A percentile compares a stretch with the other conserved stretches of the same genome.
phyloP scores from a whole-genome alignment of 2,888 invertebrate genomes.

The Drosophila nr. fundita region DNA sequence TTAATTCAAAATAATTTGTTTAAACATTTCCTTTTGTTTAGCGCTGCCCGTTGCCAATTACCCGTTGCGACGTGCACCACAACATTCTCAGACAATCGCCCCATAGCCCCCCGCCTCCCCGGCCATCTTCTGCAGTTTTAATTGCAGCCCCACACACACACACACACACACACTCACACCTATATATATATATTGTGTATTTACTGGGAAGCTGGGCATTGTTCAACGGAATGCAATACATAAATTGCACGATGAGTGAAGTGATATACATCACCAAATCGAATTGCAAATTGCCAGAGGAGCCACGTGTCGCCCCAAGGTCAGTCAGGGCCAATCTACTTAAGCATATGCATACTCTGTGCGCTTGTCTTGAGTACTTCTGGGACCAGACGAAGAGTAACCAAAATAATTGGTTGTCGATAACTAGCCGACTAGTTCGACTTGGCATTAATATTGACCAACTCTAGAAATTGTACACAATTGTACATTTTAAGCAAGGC shows the following conservation, averaged over 20 bases:
- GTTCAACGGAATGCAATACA: slow-evolving; percentile 48
- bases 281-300: slow-evolving; percentile 60
- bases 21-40: slow-evolving; percentile 81
- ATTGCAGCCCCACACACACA: slow-evolving; percentile 18
- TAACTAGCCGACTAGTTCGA: neutral
- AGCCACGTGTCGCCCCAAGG: slow-evolving; percentile 25
- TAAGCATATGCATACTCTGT: too few species aligned
- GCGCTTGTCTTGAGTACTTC: neutral
- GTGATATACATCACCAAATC: slow-evolving; percentile 62
- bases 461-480: neutral
- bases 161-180: neutral
- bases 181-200: neutral
- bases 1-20: slow-evolving; percentile 81
- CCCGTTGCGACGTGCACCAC: slow-evolving; percentile 43
- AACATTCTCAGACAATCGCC: slow-evolving; percentile 48
- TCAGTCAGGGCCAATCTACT: slow-evolving; percentile 5
- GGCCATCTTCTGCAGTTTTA: slow-evolving; percentile 13
- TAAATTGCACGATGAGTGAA: slow-evolving; percentile 44
- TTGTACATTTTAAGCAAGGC: neutral
- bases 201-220: slow-evolving; percentile 55
- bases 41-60: slow-evolving; percentile 58
- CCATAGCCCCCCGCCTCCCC: neutral
- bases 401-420: neutral
- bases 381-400: neutral
- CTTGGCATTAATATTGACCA: neutral